These are phyloP conservation scores for Spheniscus mendiculus DNA, from an alignment of 2,113 vertebrate genomes.

Conservation along the genomic window DNA sequence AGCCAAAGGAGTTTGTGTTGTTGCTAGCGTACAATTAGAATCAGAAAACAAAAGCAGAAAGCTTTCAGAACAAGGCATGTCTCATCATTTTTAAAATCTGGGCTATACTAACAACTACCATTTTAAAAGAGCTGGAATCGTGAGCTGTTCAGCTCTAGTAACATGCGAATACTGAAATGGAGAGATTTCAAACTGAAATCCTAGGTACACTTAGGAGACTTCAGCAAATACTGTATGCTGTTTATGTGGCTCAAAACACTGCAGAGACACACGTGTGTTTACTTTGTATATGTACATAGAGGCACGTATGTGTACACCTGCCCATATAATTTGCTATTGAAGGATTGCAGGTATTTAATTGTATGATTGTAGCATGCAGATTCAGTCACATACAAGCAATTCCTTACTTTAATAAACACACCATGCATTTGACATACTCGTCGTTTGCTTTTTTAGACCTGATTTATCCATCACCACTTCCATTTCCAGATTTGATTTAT, in stretches of 20 bases:
- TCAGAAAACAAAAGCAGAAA: slow-evolving; percentile 12
- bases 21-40: neutral
- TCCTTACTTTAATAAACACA: slow-evolving; percentile 54
- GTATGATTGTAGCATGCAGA: neutral
- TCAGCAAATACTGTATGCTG: neutral
- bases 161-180: neutral
- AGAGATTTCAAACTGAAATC: neutral
- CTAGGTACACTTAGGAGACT: neutral
- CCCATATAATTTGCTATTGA: neutral
- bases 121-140: neutral
- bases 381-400: neutral
- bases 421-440: slow-evolving; percentile 30
- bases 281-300: neutral
- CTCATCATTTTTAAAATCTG: neutral
- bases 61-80: neutral
- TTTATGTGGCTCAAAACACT: neutral
- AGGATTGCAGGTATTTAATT: slow-evolving; percentile 6
- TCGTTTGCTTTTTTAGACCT: slow-evolving; percentile 68
- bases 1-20: neutral
- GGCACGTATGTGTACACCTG: neutral
- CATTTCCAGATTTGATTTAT: slow-evolving; percentile 73
- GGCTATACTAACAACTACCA: neutral
- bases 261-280: fast-evolving
- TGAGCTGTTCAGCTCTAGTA: neutral
- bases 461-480: slow-evolving; percentile 73